Conservation (phyloP, 2,113 vertebrate genomes). For the Platanista minor region DNA sequence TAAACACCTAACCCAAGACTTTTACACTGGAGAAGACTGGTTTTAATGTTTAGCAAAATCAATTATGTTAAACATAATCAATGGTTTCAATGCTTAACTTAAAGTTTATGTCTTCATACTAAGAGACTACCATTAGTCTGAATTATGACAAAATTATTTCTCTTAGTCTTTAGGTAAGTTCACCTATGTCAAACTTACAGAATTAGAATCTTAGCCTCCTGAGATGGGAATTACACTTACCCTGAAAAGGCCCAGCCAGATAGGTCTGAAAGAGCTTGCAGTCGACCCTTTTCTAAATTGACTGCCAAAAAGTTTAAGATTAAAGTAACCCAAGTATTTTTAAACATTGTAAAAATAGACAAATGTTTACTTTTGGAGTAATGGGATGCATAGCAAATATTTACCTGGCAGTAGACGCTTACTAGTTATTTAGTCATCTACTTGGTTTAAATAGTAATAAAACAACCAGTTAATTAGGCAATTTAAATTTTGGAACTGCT, state of each 20-base stretch:
- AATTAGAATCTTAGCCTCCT: not conserved
- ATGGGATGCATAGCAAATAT: not conserved
- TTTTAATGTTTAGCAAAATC: not conserved
- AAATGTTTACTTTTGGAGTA: not conserved
- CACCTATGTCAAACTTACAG: not conserved
- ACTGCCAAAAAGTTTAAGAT: not conserved
- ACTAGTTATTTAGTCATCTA: not conserved
- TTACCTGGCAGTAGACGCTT: not conserved
- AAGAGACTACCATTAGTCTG: not conserved
- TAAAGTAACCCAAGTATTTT: not conserved
- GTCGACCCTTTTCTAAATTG: not conserved
- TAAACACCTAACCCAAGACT: not conserved
- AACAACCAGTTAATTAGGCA: not conserved
- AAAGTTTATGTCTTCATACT: not conserved
- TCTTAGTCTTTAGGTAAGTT: not conserved
- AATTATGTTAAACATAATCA: not conserved
- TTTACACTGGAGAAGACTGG: not conserved
- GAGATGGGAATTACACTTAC: not conserved
- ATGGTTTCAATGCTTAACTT: not conserved
- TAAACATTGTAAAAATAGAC: not conserved
- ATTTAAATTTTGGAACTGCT: not conserved
- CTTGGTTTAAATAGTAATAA: not conserved
- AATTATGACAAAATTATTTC: conserved; percentile 2
- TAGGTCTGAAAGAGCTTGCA: not conserved
- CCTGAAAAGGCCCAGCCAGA: not conserved